phyloP scores from a whole-genome alignment of 2,113 vertebrate species.

The Stegostoma tigrinum region DNA sequence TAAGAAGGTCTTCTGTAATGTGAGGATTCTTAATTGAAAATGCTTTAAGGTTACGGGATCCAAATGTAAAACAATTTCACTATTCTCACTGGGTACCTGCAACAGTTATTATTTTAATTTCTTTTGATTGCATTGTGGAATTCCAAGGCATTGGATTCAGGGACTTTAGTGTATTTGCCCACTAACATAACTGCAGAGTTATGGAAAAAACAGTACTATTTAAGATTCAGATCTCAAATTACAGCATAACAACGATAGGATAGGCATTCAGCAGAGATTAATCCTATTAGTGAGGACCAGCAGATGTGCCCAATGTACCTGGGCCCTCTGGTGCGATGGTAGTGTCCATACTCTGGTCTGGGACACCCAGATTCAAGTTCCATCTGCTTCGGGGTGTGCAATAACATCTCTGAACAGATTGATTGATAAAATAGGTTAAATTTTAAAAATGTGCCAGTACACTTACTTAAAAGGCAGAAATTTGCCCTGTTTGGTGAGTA shows the following conservation, averaged over 20 bases:
- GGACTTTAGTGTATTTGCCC: background rate
- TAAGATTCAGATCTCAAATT: background rate
- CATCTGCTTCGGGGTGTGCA: too few relatives aligned
- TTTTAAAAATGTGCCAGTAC: background rate
- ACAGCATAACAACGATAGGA: background rate
- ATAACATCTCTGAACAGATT: too few relatives aligned
- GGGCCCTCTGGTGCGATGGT: too few relatives aligned
- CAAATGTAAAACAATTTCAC: background rate
- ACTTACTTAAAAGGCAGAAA: background rate
- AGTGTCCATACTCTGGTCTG: too few relatives aligned
- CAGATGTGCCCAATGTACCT: too few relatives aligned
- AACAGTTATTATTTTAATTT: background rate
- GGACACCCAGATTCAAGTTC: too few relatives aligned
- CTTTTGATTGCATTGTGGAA: background rate
- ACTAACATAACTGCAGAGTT: background rate
- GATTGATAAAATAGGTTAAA: too few relatives aligned
- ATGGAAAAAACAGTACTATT: background rate
- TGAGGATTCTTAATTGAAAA: background rate
- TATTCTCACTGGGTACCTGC: background rate
- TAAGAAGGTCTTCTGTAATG: too few relatives aligned
- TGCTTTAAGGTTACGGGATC: background rate
- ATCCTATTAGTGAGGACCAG: too few relatives aligned
- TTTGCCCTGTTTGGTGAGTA: background rate
- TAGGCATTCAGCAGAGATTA: background rate
- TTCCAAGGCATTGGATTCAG: background rate